phyloP scores from a whole-genome alignment of 2,113 vertebrate species.

The Hylia prasina region DNA sequence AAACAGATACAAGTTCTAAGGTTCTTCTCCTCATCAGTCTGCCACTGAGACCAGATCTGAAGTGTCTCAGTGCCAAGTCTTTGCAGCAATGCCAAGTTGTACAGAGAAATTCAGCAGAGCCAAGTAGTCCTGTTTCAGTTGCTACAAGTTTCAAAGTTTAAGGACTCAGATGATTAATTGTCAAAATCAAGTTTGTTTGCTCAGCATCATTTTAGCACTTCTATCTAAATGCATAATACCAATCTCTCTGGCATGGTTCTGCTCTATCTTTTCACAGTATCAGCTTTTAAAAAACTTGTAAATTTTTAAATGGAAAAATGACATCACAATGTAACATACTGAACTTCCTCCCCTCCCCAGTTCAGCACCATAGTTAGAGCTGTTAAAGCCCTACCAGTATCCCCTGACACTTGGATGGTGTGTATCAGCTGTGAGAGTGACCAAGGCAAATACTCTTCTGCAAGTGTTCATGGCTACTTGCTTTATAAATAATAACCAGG shows the following conservation, averaged over 20 bases:
- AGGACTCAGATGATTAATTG: not conserved
- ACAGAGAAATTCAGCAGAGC: not conserved
- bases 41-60: not conserved
- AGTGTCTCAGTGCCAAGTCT: not conserved
- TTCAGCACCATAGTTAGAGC: not conserved
- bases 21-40: not conserved
- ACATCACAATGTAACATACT: not conserved
- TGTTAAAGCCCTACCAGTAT: accelerated
- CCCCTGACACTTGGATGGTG: not conserved
- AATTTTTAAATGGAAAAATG: not conserved
- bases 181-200: not conserved
- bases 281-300: not conserved
- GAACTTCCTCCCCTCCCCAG: not conserved
- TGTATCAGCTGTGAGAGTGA: not conserved
- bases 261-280: not conserved
- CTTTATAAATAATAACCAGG: not conserved
- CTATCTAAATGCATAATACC: not conserved
- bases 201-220: not conserved
- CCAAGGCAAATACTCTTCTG: not conserved
- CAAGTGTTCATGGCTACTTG: not conserved
- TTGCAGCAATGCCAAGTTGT: not conserved
- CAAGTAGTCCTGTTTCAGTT: not conserved
- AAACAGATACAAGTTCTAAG: not conserved
- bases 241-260: not conserved
- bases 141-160: not conserved